These are phyloP conservation scores for Acronicta alni DNA, from an alignment of 2,888 invertebrate species.

Conservation along the genomic window DNA sequence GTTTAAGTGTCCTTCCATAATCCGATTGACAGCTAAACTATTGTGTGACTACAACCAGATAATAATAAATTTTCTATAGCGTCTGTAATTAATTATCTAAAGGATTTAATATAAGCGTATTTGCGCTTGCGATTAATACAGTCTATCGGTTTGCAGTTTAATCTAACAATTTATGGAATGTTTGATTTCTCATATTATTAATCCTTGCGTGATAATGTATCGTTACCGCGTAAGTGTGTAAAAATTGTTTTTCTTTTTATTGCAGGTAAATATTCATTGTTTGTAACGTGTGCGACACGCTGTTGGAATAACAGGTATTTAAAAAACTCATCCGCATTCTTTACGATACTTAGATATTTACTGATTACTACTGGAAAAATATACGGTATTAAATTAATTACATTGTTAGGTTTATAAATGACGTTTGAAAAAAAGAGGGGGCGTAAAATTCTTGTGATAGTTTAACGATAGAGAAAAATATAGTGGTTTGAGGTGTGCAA, in stretches of 20 bases:
- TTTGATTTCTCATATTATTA: slow-evolving; percentile 25
- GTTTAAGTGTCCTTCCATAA: too few relatives aligned
- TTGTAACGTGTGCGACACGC: slow-evolving; percentile 11
- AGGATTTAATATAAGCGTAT: too few relatives aligned
- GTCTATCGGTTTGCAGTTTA: slow-evolving; percentile 5
- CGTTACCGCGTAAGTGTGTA: slow-evolving; percentile 24
- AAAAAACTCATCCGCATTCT: slow-evolving; percentile 15
- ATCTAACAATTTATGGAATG: slow-evolving; percentile 27
- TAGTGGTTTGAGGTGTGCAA: too few relatives aligned
- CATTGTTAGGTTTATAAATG: background rate
- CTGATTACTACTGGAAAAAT: too few relatives aligned
- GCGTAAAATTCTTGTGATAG: too few relatives aligned
- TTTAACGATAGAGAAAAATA: too few relatives aligned
- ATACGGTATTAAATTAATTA: background rate
- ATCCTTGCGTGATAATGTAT: slow-evolving; percentile 28
- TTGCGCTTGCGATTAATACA: background rate
- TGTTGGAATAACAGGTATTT: slow-evolving; percentile 34
- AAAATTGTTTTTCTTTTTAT: slow-evolving; percentile 38
- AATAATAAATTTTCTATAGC: too few relatives aligned
- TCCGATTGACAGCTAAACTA: too few relatives aligned
- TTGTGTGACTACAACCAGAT: too few relatives aligned
- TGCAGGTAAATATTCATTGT: slow-evolving; percentile 40
- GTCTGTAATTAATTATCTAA: too few relatives aligned
- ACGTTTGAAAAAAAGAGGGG: too few relatives aligned
- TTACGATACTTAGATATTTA: background rate